Evolutionary conservation across 2,888 invertebrate genomes (phyloP).

Genomic region (Cheilosia soror): DNA sequence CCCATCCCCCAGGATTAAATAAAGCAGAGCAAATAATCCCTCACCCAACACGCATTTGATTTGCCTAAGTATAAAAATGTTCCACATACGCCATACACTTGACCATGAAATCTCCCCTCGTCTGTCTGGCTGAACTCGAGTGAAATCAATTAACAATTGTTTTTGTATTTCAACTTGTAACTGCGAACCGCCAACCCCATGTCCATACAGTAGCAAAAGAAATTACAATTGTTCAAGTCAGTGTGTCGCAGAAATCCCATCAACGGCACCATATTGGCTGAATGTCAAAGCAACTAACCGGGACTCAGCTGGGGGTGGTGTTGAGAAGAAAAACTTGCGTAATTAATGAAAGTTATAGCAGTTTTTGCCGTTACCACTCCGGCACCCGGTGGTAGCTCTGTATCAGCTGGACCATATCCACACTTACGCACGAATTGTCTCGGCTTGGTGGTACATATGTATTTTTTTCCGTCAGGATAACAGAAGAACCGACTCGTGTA

Average conservation of each 20-base stretch:
- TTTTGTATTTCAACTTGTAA: neutral
- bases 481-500: conserved; percentile 13
- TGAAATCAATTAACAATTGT: conserved; percentile 43
- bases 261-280: conserved; percentile 50
- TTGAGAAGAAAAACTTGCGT: conserved; percentile 59
- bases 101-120: conserved; percentile 20
- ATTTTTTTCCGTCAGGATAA: conserved; percentile 18
- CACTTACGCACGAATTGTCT: conserved; percentile 28
- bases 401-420: conserved; percentile 27
- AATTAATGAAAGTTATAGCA: conserved; percentile 61
- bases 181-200: neutral
- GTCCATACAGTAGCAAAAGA: conserved; percentile 15
- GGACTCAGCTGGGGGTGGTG: conserved; percentile 40
- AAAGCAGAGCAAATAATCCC: neutral
- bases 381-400: conserved; percentile 1
- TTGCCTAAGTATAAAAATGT: conserved; percentile 9
- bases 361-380: conserved; percentile 16
- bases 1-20: neutral
- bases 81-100: conserved; percentile 12
- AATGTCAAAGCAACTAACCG: conserved; percentile 47
- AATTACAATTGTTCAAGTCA: conserved; percentile 56
- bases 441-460: conserved; percentile 5
- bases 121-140: conserved; percentile 30
- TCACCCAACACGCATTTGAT: conserved; percentile 2
- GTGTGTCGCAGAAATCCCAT: conserved; percentile 53